Evolutionary conservation across 2,888 invertebrate genomes (phyloP).

Genomic region (Sinohyriopsis cumingii): DNA sequence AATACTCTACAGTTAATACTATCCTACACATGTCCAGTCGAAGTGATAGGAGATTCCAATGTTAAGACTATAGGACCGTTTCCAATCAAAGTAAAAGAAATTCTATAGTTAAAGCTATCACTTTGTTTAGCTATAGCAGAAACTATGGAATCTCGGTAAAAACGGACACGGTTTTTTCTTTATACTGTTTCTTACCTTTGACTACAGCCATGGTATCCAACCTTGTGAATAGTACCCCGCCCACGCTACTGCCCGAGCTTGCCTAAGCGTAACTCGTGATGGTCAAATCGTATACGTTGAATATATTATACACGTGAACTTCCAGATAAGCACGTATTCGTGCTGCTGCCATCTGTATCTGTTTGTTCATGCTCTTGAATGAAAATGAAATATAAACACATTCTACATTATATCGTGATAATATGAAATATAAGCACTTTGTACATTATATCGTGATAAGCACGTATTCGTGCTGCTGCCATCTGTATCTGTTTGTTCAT

Average conservation of each 20-base stretch:
- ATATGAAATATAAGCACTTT: no score
- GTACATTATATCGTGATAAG: no score
- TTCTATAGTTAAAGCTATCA: no score
- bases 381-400: no score
- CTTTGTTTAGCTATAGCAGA: no score
- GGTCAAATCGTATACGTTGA: conserved; percentile 58
- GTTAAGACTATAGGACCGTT: background rate
- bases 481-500: no score
- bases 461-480: conserved; percentile 44
- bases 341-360: background rate
- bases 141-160: no score
- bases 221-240: conserved; percentile 29
- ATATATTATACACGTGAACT: conserved; percentile 42
- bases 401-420: no score
- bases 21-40: no score
- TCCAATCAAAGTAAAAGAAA: no score
- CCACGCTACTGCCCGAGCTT: conserved; percentile 43
- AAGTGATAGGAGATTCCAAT: background rate
- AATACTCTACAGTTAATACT: no score
- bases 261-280: conserved; percentile 61
- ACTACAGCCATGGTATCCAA: conserved; percentile 30
- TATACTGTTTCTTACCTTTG: conserved; percentile 11
- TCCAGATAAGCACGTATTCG: conserved; percentile 67
- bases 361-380: no score
- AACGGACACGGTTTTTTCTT: background rate